Conservation (phyloP, 2,113 vertebrate genomes). For the Thinocorus orbignyianus region DNA sequence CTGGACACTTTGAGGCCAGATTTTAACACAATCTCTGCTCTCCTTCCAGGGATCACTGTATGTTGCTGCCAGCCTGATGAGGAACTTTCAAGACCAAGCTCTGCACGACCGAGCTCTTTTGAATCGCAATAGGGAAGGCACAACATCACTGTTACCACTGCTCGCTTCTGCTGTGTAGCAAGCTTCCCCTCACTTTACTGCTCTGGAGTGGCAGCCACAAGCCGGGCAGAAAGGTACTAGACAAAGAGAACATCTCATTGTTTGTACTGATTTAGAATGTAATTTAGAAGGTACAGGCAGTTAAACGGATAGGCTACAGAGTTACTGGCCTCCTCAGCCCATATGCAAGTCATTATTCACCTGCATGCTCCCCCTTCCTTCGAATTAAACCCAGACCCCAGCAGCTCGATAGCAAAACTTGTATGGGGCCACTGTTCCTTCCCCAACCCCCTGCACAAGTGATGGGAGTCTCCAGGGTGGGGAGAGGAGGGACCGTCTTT, state of each 20-base stretch:
- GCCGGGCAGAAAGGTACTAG: neutral
- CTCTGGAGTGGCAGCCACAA: accelerated
- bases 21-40: neutral
- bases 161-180: accelerated
- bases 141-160: accelerated
- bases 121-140: neutral
- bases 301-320: neutral
- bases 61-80: neutral
- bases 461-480: accelerated
- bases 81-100: neutral
- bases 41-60: neutral
- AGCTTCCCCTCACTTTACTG: no score
- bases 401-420: accelerated
- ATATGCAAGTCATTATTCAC: neutral
- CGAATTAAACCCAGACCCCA: neutral
- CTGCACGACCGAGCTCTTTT: neutral
- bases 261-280: accelerated
- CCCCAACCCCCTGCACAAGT: accelerated
- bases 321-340: no score
- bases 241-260: accelerated
- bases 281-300: accelerated
- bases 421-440: accelerated
- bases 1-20: neutral
- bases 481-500: neutral
- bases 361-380: accelerated